Evolutionary conservation across 2,888 invertebrate species (phyloP).

Genomic region (Drosophila nr. perissopoda): DNA sequence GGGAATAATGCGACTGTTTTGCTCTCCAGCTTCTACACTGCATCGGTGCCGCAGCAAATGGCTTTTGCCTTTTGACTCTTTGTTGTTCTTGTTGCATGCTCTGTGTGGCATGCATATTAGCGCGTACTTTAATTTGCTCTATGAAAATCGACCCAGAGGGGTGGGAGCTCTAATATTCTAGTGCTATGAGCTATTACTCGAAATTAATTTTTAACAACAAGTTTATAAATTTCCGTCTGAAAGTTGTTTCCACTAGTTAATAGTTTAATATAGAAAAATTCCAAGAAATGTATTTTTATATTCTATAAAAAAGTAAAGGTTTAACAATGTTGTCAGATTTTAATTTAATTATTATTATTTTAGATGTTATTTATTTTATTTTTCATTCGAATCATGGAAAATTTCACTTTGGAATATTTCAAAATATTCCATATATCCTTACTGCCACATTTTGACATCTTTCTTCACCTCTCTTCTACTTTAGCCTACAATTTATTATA

Average conservation of each 20-base stretch:
- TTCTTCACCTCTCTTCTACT: background rate
- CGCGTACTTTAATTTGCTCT: slow-evolving; percentile 67
- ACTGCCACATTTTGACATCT: background rate
- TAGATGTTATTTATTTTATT: background rate
- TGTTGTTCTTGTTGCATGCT: slow-evolving; percentile 28
- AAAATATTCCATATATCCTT: background rate
- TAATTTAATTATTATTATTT: background rate
- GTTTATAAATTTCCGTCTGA: background rate
- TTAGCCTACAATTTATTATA: slow-evolving; percentile 1
- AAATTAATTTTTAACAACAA: background rate
- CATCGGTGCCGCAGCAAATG: slow-evolving; percentile 44
- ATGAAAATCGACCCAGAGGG: background rate
- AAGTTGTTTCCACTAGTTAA: background rate
- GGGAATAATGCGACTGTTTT: slow-evolving; percentile 75
- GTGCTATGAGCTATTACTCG: background rate
- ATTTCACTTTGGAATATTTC: background rate
- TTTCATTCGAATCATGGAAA: too few relatives aligned
- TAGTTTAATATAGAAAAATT: background rate
- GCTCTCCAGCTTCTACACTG: slow-evolving; percentile 43
- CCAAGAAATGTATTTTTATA: background rate
- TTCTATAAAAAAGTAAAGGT: too few relatives aligned
- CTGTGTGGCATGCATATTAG: slow-evolving; percentile 70
- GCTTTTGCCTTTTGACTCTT: slow-evolving; percentile 40
- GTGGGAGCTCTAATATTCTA: background rate
- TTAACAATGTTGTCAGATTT: too few relatives aligned